phyloP scores from a whole-genome alignment of 37 sponge, comb jelly and placozoan genomes.

The Lycopodina hypogea region DNA sequence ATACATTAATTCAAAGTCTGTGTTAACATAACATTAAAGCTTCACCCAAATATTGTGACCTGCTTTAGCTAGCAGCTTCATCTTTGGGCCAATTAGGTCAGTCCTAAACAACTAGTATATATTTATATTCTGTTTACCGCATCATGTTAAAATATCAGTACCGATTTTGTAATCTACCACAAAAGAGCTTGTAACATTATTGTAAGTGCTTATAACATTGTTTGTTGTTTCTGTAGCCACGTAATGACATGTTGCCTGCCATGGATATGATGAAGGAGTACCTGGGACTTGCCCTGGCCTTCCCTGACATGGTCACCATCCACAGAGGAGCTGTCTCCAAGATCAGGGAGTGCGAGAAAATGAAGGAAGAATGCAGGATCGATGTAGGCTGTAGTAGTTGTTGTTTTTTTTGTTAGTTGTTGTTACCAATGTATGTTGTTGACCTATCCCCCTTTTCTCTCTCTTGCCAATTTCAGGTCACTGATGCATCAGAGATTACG shows the following conservation, averaged over 20 bases:
- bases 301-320: conserved; percentile 74
- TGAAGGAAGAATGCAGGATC: conserved; percentile 81
- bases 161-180: no score
- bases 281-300: conserved; percentile 75
- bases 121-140: no score
- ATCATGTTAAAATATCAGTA: no score
- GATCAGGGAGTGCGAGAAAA: conserved; percentile 66
- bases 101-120: no score
- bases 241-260: conserved; percentile 78
- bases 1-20: no score
- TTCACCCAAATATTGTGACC: no score
- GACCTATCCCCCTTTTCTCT: neutral
- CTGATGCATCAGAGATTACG: conserved; percentile 46
- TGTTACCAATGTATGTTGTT: neutral
- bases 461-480: conserved; percentile 9
- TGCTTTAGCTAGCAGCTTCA: no score
- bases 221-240: conserved; percentile 56
- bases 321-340: conserved; percentile 66
- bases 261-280: conserved; percentile 90
- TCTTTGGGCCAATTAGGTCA: no score
- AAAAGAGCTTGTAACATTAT: no score
- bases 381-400: conserved; percentile 40
- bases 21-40: no score
- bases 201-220: no score
- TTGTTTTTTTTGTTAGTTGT: conserved; percentile 4